Percentiles rank a stretch among this genome's conserved stretches.
phyloP scores from a whole-genome alignment of 2,113 vertebrate species.

The Cercocebus atys region DNA sequence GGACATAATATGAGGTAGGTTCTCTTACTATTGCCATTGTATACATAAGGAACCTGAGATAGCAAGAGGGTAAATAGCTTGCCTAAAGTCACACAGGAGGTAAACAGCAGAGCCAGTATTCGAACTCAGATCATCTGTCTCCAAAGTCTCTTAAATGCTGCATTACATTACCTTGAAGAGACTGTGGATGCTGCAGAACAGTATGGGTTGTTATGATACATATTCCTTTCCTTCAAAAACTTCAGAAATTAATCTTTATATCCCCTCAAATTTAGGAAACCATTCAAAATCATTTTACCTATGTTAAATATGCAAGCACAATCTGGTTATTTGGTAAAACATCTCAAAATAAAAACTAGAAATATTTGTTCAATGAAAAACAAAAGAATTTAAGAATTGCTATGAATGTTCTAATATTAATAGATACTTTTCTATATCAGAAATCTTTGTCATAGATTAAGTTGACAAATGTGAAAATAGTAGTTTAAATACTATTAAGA shows the following conservation, averaged over 20 bases:
- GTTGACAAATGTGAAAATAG: constrained; percentile 29
- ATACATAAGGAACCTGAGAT: not conserved
- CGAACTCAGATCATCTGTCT: constrained; percentile 7
- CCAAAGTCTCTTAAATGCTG: not conserved
- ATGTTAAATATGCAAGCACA: constrained; percentile 34
- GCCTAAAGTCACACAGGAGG: constrained; percentile 42
- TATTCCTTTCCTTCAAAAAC: not conserved
- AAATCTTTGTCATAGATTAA: constrained; percentile 1
- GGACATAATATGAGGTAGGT: not conserved
- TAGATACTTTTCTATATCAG: not conserved
- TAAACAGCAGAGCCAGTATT: constrained; percentile 48
- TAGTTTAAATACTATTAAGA: not conserved
- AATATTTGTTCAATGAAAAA: constrained; percentile 23
- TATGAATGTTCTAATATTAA: constrained; percentile 17
- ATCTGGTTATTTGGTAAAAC: constrained; percentile 19
- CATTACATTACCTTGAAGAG: not conserved
- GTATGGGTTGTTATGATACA: not conserved
- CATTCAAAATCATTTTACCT: constrained; percentile 26
- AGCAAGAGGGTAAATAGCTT: constrained; percentile 55
- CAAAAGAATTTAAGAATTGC: constrained; percentile 24
- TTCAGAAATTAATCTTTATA: not conserved
- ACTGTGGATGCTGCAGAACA: not conserved
- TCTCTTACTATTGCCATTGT: not conserved
- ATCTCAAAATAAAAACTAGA: constrained; percentile 37
- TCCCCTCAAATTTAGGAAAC: not conserved